Evolutionary conservation across 2,888 invertebrate genomes (phyloP).

Genomic region (Drosophila percnosoma): DNA sequence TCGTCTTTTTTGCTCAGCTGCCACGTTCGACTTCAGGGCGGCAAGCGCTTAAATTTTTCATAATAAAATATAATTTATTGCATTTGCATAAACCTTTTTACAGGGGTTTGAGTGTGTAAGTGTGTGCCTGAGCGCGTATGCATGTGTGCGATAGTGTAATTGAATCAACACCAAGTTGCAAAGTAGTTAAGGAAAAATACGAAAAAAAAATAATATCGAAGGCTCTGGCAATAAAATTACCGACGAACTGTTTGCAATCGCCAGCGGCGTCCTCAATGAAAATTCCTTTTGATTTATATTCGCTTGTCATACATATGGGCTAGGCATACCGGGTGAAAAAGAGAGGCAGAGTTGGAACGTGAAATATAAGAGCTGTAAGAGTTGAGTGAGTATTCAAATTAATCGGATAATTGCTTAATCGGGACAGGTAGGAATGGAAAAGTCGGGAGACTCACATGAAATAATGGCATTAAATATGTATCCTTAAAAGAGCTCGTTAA

Average conservation of each 20-base stretch:
- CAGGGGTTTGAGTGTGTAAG: constrained; percentile 1
- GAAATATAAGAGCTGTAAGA: background rate
- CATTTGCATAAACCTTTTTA: constrained; percentile 77
- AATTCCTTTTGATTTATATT: constrained; percentile 72
- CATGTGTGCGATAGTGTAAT: constrained; percentile 46
- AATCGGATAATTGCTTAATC: constrained; percentile 63
- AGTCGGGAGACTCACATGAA: constrained; percentile 15
- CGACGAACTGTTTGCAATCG: constrained; percentile 68
- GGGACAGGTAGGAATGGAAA: constrained; percentile 14
- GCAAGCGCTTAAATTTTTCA: constrained; percentile 65
- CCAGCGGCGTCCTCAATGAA: constrained; percentile 66
- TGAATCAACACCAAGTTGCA: constrained; percentile 71
- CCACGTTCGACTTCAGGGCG: constrained; percentile 4
- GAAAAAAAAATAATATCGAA: constrained; percentile 47
- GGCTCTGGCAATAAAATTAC: constrained; percentile 64
- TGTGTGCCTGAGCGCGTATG: constrained; percentile 7
- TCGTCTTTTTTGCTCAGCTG: constrained; percentile 10
- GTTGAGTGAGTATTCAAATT: constrained; percentile 54
- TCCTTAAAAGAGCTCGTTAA: background rate
- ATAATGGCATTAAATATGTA: background rate
- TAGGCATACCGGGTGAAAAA: background rate
- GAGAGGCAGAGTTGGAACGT: background rate
- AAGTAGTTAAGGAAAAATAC: constrained; percentile 63
- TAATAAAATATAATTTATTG: constrained; percentile 80
- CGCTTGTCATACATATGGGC: constrained; percentile 33